Conservation (phyloP, 2,797 vertebrate genomes). For the Coranthus polyacanthus region DNA sequence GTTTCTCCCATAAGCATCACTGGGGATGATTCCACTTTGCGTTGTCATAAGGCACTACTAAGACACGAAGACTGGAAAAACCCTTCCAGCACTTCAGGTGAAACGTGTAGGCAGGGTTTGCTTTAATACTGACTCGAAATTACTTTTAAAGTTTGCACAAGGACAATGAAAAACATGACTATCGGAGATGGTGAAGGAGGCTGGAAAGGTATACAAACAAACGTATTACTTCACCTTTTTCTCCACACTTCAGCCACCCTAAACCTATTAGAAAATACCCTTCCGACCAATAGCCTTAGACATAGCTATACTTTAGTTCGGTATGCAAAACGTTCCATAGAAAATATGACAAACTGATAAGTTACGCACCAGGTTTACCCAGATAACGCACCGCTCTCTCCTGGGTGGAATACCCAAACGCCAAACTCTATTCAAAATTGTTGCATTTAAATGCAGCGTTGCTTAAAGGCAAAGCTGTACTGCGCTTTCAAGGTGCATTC, state of each 20-base stretch:
- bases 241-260: too few species aligned
- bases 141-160: too few species aligned
- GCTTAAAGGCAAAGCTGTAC: background rate
- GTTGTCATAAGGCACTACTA: background rate
- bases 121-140: background rate
- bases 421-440: background rate
- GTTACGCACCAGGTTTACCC: background rate
- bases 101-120: background rate
- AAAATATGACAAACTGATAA: background rate
- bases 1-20: constrained; percentile 16
- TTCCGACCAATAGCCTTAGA: too few species aligned
- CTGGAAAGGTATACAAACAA: too few species aligned
- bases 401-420: background rate
- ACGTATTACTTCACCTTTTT: too few species aligned
- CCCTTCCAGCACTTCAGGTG: background rate
- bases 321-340: too few species aligned
- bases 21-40: constrained; percentile 11
- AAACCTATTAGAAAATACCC: too few species aligned
- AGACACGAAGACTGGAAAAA: constrained; percentile 7
- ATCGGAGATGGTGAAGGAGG: too few species aligned
- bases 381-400: background rate
- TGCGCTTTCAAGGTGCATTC: background rate
- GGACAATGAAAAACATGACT: too few species aligned
- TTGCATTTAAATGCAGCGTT: constrained; percentile 3
- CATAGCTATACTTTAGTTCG: too few species aligned